Evolutionary conservation across 2,888 invertebrate genomes (phyloP).

Genomic region (Drosophila cracens): DNA sequence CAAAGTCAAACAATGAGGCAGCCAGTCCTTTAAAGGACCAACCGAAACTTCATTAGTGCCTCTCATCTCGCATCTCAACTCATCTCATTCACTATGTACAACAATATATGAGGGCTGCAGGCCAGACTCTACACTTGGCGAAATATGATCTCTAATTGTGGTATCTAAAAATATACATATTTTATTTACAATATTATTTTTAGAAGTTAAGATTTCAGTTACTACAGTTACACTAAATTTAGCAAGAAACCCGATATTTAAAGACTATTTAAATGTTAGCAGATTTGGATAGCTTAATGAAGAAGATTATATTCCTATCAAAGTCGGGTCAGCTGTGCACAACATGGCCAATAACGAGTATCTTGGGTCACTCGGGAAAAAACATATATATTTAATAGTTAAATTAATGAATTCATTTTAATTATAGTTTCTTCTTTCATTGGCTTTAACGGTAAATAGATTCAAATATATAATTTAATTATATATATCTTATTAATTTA

Average conservation of each 20-base stretch:
- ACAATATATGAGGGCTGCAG: conserved; percentile 38
- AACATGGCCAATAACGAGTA: background rate
- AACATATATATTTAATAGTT: background rate
- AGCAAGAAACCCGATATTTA: background rate
- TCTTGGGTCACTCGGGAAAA: background rate
- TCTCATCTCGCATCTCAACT: conserved; percentile 43
- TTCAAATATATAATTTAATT: background rate
- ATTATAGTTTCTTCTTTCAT: background rate
- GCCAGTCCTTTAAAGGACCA: conserved; percentile 72
- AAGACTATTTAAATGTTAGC: background rate
- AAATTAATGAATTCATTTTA: background rate
- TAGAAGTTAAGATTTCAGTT: too few species aligned
- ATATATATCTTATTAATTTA: background rate
- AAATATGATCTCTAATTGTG: background rate
- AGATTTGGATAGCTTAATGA: background rate
- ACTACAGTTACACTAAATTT: too few species aligned
- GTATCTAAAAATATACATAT: background rate
- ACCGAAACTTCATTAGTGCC: conserved; percentile 77
- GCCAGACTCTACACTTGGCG: conserved; percentile 50
- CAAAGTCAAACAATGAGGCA: conserved; percentile 78
- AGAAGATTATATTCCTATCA: background rate
- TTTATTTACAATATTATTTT: too few species aligned
- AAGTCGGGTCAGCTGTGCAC: background rate
- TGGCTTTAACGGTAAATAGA: background rate
- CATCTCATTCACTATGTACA: conserved; percentile 62